Percentiles rank a stretch among this genome's conserved stretches.
These are phyloP conservation scores for Nysson spinosus DNA, from an alignment of 2,888 invertebrate genomes.

Conservation along the genomic window DNA sequence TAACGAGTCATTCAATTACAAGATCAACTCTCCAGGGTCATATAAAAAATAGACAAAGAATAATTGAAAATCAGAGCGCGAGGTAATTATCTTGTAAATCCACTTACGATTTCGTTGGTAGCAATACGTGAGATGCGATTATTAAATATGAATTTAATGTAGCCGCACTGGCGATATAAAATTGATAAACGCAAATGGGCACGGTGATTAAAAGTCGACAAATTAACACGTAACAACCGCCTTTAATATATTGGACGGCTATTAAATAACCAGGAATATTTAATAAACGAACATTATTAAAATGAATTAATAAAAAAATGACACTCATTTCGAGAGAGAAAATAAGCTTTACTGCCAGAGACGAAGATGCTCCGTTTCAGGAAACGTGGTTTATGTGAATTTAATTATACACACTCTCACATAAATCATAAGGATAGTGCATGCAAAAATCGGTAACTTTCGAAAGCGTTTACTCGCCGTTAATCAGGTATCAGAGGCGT, in stretches of 20 bases:
- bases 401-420: too few species aligned
- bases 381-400: too few species aligned
- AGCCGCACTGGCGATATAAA: slow-evolving; percentile 24
- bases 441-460: too few species aligned
- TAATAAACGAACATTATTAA: too few species aligned
- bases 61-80: slow-evolving; percentile 14
- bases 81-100: slow-evolving; percentile 19
- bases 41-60: slow-evolving; percentile 18
- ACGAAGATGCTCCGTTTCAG: too few species aligned
- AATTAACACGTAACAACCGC: background rate
- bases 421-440: too few species aligned
- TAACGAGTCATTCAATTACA: slow-evolving; percentile 15
- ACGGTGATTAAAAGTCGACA: slow-evolving; percentile 24
- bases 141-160: slow-evolving; percentile 12
- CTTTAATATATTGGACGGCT: too few species aligned
- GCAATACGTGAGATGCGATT: slow-evolving; percentile 21
- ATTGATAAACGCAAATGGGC: slow-evolving; percentile 24
- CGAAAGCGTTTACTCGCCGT: background rate
- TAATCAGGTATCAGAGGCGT: too few species aligned
- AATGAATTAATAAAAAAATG: too few species aligned
- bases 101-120: slow-evolving; percentile 36
- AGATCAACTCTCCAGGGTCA: background rate
- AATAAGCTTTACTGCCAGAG: too few species aligned
- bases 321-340: too few species aligned
- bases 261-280: too few species aligned